Base-by-base conservation (phyloP, 2,113 vertebrate species). In the Xerus inauris region DNA sequence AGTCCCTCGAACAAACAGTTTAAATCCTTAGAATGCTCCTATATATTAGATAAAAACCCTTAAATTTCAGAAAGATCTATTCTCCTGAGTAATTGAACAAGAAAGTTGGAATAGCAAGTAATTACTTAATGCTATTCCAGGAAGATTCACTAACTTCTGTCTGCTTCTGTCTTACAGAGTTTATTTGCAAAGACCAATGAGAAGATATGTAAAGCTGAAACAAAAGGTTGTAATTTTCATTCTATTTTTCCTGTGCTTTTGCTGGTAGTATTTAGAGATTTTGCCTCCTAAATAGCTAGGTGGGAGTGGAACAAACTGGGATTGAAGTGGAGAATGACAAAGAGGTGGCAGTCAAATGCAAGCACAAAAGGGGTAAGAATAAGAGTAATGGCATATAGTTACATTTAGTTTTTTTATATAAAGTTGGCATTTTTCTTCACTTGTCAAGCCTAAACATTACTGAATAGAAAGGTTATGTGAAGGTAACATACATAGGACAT, bases 91-190 rank as follows among this genome's bases (percentile, higher is more conserved):
- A 93, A 91, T 94, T 86, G 67, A 76, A n/a, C 54, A n/a, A 96
- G n/a, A 96, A 80, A 75, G 47, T 42, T 72, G 42, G 28, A 89
- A 96, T 93, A 85, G 83, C 32, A 95, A 86, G 72, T 92, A 92
- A 65, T 95, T 86, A 92, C 67, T 97, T 90, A 88, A 77, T 91
- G 57, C 49, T 95, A 91, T 89, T 94, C 73, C 87, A 59, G 54
- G 91, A 69, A 97, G 83, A 76, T 83, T 95, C 91, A 76, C 65
- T 89, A 83, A 95, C 40, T 90, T 30, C 42, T 45, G 8, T 62
- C 54, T 65, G 80, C 17, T 59, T 86, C 67, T 81, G 19, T 73
- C 40, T 94, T 91, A 81, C 0, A 95, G 12, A 69, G 69, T 35
- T 75, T 49, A 94, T 72, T 95, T 71, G 24, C 47, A 96, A 94